A percentile compares a stretch with the other conserved stretches of the same genome.
These are phyloP conservation scores for Noctua comes DNA, from an alignment of 2,888 invertebrate genomes.

Conservation along the genomic window DNA sequence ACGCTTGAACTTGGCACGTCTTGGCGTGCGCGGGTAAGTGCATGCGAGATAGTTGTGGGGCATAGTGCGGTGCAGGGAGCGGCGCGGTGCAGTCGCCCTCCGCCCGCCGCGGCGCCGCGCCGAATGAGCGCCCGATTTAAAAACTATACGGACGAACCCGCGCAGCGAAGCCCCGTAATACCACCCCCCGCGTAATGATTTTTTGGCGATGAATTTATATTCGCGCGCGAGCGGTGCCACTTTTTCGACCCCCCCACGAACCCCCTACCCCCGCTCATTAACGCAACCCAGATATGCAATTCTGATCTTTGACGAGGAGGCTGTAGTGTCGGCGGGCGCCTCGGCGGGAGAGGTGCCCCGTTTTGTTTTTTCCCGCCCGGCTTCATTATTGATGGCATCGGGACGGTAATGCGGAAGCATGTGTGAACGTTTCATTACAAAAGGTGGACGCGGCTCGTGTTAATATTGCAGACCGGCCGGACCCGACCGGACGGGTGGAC, in stretches of 20 bases:
- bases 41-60: conserved; percentile 82
- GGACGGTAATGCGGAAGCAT: conserved; percentile 90
- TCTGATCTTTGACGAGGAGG: conserved; percentile 92
- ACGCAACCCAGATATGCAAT: conserved; percentile 92
- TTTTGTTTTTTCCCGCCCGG: conserved; percentile 91
- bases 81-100: conserved; percentile 79
- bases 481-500: conserved; percentile 89
- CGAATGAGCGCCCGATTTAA: conserved; percentile 90
- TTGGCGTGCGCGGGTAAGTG: conserved; percentile 69
- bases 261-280: conserved; percentile 90
- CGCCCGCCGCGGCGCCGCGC: conserved; percentile 87
- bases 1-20: conserved; percentile 55
- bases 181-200: conserved; percentile 95
- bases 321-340: conserved; percentile 90
- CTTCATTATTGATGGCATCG: conserved; percentile 91
- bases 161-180: conserved; percentile 91
- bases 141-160: conserved; percentile 89
- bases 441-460: conserved; percentile 90
- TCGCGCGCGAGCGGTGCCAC: conserved; percentile 92
- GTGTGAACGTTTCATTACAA: conserved; percentile 91
- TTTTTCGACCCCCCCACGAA: conserved; percentile 88
- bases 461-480: conserved; percentile 90
- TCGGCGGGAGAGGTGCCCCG: conserved; percentile 89
- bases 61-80: conserved; percentile 74
- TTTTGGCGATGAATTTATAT: conserved; percentile 95